Evolutionary conservation across 2,113 vertebrate species (phyloP).

Genomic region (Bos indicus): DNA sequence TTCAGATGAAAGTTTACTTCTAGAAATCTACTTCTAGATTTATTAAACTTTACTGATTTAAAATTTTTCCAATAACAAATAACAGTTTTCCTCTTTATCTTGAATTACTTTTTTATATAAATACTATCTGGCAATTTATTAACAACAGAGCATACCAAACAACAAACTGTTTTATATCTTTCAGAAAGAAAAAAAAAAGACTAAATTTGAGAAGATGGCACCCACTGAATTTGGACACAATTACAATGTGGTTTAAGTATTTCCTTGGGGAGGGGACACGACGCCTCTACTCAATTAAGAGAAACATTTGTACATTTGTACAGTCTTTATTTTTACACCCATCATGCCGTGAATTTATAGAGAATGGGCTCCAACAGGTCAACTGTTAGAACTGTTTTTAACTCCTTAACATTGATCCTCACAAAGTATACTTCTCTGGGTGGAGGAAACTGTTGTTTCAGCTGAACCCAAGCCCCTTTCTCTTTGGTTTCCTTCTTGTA

Average conservation of each 20-base stretch:
- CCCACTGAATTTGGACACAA: background rate
- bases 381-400: background rate
- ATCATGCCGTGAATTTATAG: background rate
- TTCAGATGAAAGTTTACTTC: background rate
- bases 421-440: background rate
- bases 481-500: background rate
- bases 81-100: background rate
- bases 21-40: background rate
- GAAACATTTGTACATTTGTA: background rate
- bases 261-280: background rate
- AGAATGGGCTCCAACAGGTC: background rate
- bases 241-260: background rate
- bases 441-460: background rate
- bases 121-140: background rate
- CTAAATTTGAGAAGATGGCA: background rate
- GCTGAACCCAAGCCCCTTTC: background rate
- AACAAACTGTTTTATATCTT: background rate
- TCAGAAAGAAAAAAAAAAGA: background rate
- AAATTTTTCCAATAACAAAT: background rate
- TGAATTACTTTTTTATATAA: background rate
- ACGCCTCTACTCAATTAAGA: background rate
- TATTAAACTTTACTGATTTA: background rate
- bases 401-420: background rate
- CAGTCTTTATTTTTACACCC: background rate
- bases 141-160: background rate